Base-by-base conservation (phyloP, 2,888 invertebrate genomes). In the Anorthoa munda region DNA sequence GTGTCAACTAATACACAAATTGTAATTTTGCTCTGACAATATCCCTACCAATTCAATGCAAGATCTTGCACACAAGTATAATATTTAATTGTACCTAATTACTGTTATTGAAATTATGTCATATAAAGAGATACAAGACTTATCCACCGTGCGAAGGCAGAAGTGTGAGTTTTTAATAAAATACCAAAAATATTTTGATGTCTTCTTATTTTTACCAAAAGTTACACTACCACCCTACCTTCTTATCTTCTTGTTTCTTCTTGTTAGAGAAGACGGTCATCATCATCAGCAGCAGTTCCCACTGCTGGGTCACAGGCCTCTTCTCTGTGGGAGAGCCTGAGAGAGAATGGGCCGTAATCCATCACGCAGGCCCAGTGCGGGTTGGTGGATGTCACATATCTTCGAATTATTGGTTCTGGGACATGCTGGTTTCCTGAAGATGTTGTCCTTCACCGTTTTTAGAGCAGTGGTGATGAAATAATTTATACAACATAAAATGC, bases 41-140 rank as follows among this genome's bases (percentile, higher is more conserved):
- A 72, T 65, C 53, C 64, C 64, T 81, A 75, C 64, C 51, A 68
- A 72, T 75, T 68, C 64, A 26, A 26, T 26, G 73, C 79, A 81
- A 81, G 75, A 67, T 78, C 76, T 83, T 81, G 77, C 82, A 85
- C 81, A 84, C 81, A 82, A 86, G 82, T 89, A 77, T 75, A 79
- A 75, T 86, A 86, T 77, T 82, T 79, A 81, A 69, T 69, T 79
- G 78, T 82, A 85, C 77, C 83, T 80, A 83, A 82, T 80, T 81
- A 85, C 69, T 85, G 69, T 83, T 69, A 83, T 82, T 84, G 79
- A 86, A 87, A 81, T 84, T 87, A 87, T 88, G 90, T 90, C 88
- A 87, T 91, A 90, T 91, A 90, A 95, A 95, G 95, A 95, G 94
- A 93, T 92, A 94, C 92, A 96, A 96, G 96, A 96, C 96, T 96